Base-by-base conservation (phyloP, 2,888 invertebrate genomes). In the Tortricodes alternella region DNA sequence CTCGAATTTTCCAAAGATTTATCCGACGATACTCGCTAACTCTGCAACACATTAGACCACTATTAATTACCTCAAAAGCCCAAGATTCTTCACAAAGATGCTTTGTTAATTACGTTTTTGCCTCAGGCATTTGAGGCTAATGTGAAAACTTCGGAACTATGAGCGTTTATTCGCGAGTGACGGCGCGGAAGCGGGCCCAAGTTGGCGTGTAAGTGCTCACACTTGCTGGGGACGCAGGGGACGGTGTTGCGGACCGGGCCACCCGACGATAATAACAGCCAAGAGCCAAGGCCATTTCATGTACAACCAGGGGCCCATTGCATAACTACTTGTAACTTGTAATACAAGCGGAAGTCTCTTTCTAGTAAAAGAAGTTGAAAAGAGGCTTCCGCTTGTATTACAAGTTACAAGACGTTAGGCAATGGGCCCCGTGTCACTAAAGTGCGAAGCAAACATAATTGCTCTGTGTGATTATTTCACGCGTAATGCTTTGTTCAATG, bases 121-220 rank as follows among this genome's bases (percentile, higher is more conserved):
- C 55, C 60, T 46, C 59, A 51, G 57, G 58, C 44, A 58, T 59
- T 37, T 58, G 41, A 18, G 41, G 48, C 63, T 86, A 86, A 88
- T 88, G 86, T 58, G 85, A 78, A 85, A 86, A 86, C 85, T 88
- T 86, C 76, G 77, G 66, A 78, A 81, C 62, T 62, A 62, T 62
- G 41, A 37, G 48, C 53, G 70, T 72, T 72, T 71, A 73, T 64
- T 64, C 66, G 70, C 66, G 70, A 68, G 73, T 73, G 73, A 70
- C 73, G 68, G 63, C 64, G 78, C 74, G 80, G 78, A 77, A 75
- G 80, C 75, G 82, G 80, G 74, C 74, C 78, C 71, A 84, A 86
- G 85, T 77, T 81, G 74, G 77, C 86, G 83, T 85, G 80, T 76
- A 82, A 85, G 75, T 73, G 71, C 72, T 71, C 67, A 70, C 73